Conservation (phyloP, 2,797 vertebrate genomes). For the Myotis vivesi region DNA sequence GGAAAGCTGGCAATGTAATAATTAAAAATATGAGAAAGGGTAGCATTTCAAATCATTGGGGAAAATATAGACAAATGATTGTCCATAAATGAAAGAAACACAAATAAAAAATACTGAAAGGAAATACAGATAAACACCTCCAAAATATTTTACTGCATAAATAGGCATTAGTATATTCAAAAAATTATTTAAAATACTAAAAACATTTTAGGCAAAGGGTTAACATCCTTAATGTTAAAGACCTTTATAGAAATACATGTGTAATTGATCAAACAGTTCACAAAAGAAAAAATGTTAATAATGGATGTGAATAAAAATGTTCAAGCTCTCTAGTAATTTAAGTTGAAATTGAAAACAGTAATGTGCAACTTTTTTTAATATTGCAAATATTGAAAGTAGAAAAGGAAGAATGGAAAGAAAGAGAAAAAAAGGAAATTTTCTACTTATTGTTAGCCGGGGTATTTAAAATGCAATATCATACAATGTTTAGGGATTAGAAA, state of each 20-base stretch:
- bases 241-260: not conserved
- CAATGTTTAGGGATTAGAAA: not conserved
- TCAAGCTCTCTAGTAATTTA: not conserved
- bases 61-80: not conserved
- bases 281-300: not conserved
- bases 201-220: not conserved
- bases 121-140: not conserved
- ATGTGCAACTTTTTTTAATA: not conserved
- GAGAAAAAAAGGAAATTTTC: not conserved
- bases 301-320: not conserved
- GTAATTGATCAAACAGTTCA: constrained; percentile 3
- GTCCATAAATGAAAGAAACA: not conserved
- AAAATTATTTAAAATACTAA: not conserved
- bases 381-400: not conserved
- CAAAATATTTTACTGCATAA: not conserved
- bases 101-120: not conserved
- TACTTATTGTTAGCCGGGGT: not conserved
- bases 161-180: not conserved
- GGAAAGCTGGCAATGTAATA: not conserved
- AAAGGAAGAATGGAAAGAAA: not conserved
- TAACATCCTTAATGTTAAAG: constrained; percentile 1
- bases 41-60: not conserved
- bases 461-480: not conserved
- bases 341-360: not conserved
- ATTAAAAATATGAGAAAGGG: not conserved